Percentiles rank a stretch among this genome's conserved stretches.
Conservation (phyloP, 2,888 invertebrate species). For the Himalopsyche anomala region DNA sequence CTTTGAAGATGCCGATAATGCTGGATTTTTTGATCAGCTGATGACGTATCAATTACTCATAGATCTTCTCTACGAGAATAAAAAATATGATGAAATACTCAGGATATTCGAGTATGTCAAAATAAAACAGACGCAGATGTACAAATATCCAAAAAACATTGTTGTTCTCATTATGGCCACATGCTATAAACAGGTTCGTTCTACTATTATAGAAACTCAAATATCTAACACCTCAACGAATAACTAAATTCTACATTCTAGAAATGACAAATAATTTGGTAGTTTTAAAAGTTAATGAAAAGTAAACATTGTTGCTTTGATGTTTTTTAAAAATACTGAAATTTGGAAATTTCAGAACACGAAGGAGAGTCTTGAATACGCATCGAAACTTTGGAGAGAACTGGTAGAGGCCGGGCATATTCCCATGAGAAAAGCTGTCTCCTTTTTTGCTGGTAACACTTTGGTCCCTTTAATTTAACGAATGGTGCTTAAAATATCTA, state of each 20-base stretch:
- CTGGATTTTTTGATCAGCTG: conserved; percentile 85
- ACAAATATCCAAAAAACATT: conserved; percentile 82
- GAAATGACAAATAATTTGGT: neutral
- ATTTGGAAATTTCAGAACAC: conserved; percentile 79
- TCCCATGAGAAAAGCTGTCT: conserved; percentile 79
- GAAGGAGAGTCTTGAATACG: conserved; percentile 80
- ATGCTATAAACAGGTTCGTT: conserved; percentile 84
- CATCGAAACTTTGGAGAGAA: conserved; percentile 79
- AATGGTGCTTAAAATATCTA: neutral
- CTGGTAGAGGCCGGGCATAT: conserved; percentile 76
- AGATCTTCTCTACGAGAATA: conserved; percentile 83
- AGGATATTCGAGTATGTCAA: conserved; percentile 80
- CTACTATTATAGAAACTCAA: neutral
- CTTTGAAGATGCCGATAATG: conserved; percentile 79
- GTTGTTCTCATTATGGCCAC: conserved; percentile 82
- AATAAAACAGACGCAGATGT: conserved; percentile 79
- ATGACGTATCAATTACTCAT: conserved; percentile 82
- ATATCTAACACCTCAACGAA: neutral
- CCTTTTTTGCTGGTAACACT: conserved; percentile 78
- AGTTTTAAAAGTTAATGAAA: no score
- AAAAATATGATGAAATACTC: conserved; percentile 81
- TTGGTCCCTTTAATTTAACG: neutral
- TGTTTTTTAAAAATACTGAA: neutral
- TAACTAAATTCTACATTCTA: neutral
- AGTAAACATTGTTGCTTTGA: neutral